Conservation (phyloP, 2,113 vertebrate species). For the Trichechus manatus region DNA sequence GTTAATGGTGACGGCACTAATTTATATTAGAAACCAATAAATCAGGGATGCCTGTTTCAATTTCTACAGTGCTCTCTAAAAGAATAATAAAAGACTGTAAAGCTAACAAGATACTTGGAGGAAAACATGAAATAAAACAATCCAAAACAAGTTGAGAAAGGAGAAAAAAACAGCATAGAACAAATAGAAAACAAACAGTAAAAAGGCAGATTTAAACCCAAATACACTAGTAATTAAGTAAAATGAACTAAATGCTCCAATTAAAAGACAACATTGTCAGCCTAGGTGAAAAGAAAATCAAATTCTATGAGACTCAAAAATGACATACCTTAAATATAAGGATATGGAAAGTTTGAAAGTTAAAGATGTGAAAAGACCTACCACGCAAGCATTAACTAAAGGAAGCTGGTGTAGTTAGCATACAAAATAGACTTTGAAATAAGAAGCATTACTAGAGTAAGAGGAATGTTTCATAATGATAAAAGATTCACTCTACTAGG, state of each 20-base stretch:
- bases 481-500: too few species aligned
- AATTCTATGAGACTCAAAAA: background rate
- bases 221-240: background rate
- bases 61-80: slow-evolving; percentile 8
- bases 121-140: background rate
- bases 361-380: background rate
- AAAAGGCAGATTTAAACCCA: background rate
- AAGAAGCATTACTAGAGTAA: background rate
- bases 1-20: background rate
- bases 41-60: background rate
- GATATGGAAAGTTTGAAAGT: background rate
- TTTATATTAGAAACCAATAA: background rate
- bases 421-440: background rate
- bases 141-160: background rate
- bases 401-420: background rate
- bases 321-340: background rate
- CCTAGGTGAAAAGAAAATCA: background rate
- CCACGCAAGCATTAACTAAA: background rate
- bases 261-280: background rate
- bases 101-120: background rate
- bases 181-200: background rate
- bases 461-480: too few species aligned
- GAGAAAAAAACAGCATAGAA: background rate
- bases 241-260: background rate
- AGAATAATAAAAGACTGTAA: background rate